Base-by-base conservation (phyloP, 2,113 vertebrate species). In the Riparia riparia region DNA sequence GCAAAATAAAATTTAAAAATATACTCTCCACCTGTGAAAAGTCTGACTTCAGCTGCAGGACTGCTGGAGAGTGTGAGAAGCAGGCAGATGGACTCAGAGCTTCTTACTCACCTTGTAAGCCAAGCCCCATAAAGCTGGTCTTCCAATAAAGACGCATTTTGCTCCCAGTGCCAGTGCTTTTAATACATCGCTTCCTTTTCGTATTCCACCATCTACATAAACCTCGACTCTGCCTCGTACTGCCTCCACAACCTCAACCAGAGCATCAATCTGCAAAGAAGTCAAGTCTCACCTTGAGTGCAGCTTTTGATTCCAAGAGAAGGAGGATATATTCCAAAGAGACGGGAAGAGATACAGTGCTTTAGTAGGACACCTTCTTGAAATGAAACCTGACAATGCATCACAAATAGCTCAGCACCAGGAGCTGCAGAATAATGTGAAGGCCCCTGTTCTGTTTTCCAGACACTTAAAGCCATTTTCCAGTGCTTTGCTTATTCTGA, bases 161-260 rank as follows among this genome's bases (percentile, higher is more conserved):
- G 99, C 99, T 58, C 99, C 99, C 34, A 99, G 96, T 56, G 99
- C 99, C 93, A 99, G 71, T 0, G 99, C 98, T 95, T 99, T 99
- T 47, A 99, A 82, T 8, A 99, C 98, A 0, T 99, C 99, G 4
- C 98, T 99, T 90, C 99, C 99, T 17, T 99, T 99, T 47, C 99
- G 97, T 96, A 99, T 97, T 22, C 99, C 99, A 18, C 99, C 99
- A 8, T 99, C 99, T 74, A 99, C 53, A 71, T 99, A 99, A 64
- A 99, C 97, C 97, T 99, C 99, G 0, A 98, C 96, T 86, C 98
- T 98, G 68, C 98, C 99, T 93, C 97, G 98, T 29, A 99, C 99
- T 4, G 98, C 97, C 11, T 99, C 98, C 96, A 98, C 98, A 49
- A 99, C 98, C 98, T 99, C 99, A 31, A 96, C 89, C 96, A 99